Base-by-base conservation (phyloP, 2,888 invertebrate species). In the Oscheius sp. region DNA sequence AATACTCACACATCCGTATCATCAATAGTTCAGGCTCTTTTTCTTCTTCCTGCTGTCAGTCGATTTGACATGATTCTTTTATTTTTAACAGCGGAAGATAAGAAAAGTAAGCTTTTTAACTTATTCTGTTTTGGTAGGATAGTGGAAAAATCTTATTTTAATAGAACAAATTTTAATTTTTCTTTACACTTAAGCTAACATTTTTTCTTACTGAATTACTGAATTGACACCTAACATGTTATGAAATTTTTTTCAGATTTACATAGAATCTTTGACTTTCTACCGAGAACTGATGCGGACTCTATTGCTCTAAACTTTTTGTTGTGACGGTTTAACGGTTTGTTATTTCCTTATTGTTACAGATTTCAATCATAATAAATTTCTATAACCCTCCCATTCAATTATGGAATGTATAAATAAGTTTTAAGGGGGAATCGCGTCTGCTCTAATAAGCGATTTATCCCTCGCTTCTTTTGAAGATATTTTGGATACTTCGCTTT, bases 31-130 rank as follows among this genome's bases (percentile, higher is more conserved):
- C 54, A 63, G 26, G 38, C 68, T 32, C 63, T 78, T 14, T 8
- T 72, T 14, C 12, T 9, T 6, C 33, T 78, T 6, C 33, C 67
- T 1, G 57, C 62, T 14, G 57, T 77, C 9, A 44, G 36, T 14
- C 71, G 78, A 0, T 78, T 78, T 66, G 76, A 77, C 24, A 59
- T 78, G 24, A 26, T 77, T 12, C 56, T 68, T 4, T 28, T 70
- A 36, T 44, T 78, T 32, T 63, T 78, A 74, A 26, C 61, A 12
- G 63, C 36, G 3, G 47, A 62, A 9, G 72, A 74, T n/a, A 71
- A 57, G 20, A 26, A 36, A 8, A 50, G 74, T 74, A 41, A 2
- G 64, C 17, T 24, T 22, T 41, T 41, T 41, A 41, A 6, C 41
- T 3, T 41, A 41, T 41, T 17, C 4, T 41, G 14, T 36, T 36